Evolutionary conservation across 1,140 invertebrate genomes (phyloP).

Genomic region (Oreohelix idahoensis): DNA sequence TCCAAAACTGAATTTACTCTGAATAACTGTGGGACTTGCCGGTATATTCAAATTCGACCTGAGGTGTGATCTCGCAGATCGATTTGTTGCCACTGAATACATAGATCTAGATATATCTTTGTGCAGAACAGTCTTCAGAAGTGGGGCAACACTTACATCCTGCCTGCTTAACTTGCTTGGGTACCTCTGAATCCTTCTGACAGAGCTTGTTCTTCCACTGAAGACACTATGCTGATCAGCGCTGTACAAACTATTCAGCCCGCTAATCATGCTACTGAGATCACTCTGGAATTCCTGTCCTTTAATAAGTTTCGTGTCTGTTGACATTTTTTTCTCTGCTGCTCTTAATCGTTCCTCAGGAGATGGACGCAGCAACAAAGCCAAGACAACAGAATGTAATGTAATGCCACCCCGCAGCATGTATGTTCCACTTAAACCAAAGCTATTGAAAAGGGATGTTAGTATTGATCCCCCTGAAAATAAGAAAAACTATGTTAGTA

Average conservation of each 20-base stretch:
- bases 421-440: slow-evolving; percentile 33
- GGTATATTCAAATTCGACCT: background rate
- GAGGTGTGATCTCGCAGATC: background rate
- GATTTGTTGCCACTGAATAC: slow-evolving; percentile 25
- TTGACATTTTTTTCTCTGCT: slow-evolving; percentile 6
- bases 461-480: slow-evolving; percentile 20
- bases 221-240: slow-evolving; percentile 5
- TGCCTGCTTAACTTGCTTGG: slow-evolving; percentile 23
- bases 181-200: slow-evolving; percentile 15
- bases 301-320: background rate
- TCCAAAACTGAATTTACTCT: slow-evolving; percentile 19
- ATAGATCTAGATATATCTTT: slow-evolving; percentile 34
- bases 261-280: slow-evolving; percentile 28
- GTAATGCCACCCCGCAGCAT: slow-evolving; percentile 23
- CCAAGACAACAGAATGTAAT: slow-evolving; percentile 4
- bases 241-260: slow-evolving; percentile 32
- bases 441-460: slow-evolving; percentile 4
- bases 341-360: slow-evolving; percentile 17
- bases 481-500: background rate
- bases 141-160: slow-evolving; percentile 9
- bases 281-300: slow-evolving; percentile 4
- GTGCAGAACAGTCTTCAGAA: slow-evolving; percentile 27
- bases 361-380: slow-evolving; percentile 27
- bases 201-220: background rate
- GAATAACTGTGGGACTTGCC: background rate